Evolutionary conservation across 2,888 invertebrate genomes (phyloP).

Genomic region (Quadriops clusia): DNA sequence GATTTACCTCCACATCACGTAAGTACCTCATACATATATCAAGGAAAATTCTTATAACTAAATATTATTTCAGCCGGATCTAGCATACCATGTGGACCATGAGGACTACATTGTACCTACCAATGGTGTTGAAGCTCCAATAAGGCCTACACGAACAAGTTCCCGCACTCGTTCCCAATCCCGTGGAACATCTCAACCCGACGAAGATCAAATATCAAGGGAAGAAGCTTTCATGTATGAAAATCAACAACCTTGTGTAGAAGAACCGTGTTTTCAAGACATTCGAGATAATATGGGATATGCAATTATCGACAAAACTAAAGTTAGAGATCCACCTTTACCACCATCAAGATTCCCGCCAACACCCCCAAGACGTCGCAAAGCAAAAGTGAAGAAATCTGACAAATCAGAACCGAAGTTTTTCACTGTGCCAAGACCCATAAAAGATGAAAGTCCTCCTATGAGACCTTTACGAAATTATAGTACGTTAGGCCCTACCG

Average conservation of each 20-base stretch:
- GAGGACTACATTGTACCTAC: constrained; percentile 51
- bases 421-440: constrained; percentile 50
- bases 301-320: constrained; percentile 62
- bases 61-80: constrained; percentile 45
- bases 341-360: constrained; percentile 51
- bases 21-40: constrained; percentile 14
- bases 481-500: constrained; percentile 46
- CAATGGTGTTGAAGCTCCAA: constrained; percentile 38
- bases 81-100: constrained; percentile 52
- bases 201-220: constrained; percentile 40
- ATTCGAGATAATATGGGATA: constrained; percentile 47
- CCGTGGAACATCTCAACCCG: constrained; percentile 38
- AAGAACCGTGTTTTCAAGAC: constrained; percentile 32
- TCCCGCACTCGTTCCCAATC: constrained; percentile 46
- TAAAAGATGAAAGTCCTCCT: constrained; percentile 39
- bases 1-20: constrained; percentile 20
- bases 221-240: constrained; percentile 38
- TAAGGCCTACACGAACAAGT: constrained; percentile 45
- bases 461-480: constrained; percentile 47
- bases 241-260: constrained; percentile 24
- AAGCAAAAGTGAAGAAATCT: constrained; percentile 37
- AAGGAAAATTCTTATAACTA: constrained; percentile 4
- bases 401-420: constrained; percentile 45
- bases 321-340: constrained; percentile 36
- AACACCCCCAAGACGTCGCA: constrained; percentile 18